These are phyloP conservation scores for Drosophila guanche DNA, from an alignment of 1,140 invertebrate genomes.

Conservation along the genomic window DNA sequence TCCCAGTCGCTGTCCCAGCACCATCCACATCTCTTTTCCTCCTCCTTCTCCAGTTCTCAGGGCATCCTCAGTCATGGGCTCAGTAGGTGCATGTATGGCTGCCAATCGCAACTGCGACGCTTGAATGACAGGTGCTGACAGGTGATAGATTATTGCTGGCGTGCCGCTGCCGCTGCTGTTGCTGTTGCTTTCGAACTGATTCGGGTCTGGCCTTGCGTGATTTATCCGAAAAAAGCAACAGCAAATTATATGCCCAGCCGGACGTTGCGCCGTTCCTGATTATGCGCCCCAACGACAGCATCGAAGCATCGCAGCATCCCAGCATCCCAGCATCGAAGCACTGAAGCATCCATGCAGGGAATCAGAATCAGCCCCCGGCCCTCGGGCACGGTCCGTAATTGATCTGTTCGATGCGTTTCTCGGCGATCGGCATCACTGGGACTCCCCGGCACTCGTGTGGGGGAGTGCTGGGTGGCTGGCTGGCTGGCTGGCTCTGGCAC, in stretches of 20 bases:
- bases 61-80: constrained; percentile 6
- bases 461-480: constrained; percentile 1
- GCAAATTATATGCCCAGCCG: constrained; percentile 50
- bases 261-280: constrained; percentile 33
- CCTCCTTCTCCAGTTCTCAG: not conserved
- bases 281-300: constrained; percentile 38
- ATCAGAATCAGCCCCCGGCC: constrained; percentile 17
- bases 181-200: not conserved
- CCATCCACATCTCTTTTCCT: not conserved
- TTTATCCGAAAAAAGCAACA: constrained; percentile 61
- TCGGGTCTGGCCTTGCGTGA: constrained; percentile 54
- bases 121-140: constrained; percentile 83
- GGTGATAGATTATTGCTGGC: constrained; percentile 82
- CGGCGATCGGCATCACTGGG: constrained; percentile 67
- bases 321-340: constrained; percentile 8
- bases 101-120: constrained; percentile 81
- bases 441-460: constrained; percentile 52
- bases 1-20: not conserved
- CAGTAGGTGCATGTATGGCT: constrained; percentile 63
- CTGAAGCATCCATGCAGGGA: constrained; percentile 25
- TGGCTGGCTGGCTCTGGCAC: constrained; percentile 25
- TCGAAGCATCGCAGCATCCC: constrained; percentile 10
- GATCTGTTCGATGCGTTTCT: constrained; percentile 66
- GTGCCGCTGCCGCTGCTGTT: constrained; percentile 31
- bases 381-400: constrained; percentile 52